Evolutionary conservation across 1,140 invertebrate species (phyloP).

Genomic region (Heliothis subflexa): DNA sequence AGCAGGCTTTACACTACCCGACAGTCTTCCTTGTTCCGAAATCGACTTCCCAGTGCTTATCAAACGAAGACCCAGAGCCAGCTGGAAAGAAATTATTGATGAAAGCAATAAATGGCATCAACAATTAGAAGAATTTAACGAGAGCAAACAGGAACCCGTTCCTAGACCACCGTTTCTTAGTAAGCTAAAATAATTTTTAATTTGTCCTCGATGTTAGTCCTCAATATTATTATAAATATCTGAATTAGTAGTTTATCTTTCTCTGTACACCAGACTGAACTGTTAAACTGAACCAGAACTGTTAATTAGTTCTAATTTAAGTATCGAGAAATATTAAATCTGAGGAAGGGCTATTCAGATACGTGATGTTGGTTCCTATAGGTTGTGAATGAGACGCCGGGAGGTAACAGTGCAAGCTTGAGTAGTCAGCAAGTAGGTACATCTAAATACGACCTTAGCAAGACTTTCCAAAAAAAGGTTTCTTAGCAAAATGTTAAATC

Average conservation of each 20-base stretch:
- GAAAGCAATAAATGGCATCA: constrained; percentile 65
- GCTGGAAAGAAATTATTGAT: constrained; percentile 71
- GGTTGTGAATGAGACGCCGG: no score
- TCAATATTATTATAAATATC: no score
- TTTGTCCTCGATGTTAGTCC: no score
- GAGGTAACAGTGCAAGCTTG: no score
- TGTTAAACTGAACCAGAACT: no score
- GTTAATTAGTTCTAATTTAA: no score
- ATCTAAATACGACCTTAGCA: background rate
- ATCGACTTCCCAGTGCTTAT: constrained; percentile 71
- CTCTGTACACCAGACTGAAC: no score
- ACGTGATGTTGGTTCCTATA: no score
- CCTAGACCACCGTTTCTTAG: constrained; percentile 69
- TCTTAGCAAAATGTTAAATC: no score
- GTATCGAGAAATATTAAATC: no score
- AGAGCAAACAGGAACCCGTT: constrained; percentile 61
- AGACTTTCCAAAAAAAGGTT: background rate
- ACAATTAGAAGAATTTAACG: constrained; percentile 67
- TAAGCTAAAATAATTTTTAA: constrained; percentile 49
- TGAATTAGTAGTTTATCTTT: no score
- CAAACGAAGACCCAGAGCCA: constrained; percentile 59
- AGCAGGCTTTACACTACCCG: constrained; percentile 69
- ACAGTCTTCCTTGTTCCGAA: constrained; percentile 75
- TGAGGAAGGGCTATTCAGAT: no score
- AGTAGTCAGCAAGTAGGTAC: background rate